A percentile compares a stretch with the other conserved stretches of the same genome.
These are phyloP conservation scores for Silurus asotus DNA, from an alignment of 2,113 vertebrate genomes.

Conservation along the genomic window DNA sequence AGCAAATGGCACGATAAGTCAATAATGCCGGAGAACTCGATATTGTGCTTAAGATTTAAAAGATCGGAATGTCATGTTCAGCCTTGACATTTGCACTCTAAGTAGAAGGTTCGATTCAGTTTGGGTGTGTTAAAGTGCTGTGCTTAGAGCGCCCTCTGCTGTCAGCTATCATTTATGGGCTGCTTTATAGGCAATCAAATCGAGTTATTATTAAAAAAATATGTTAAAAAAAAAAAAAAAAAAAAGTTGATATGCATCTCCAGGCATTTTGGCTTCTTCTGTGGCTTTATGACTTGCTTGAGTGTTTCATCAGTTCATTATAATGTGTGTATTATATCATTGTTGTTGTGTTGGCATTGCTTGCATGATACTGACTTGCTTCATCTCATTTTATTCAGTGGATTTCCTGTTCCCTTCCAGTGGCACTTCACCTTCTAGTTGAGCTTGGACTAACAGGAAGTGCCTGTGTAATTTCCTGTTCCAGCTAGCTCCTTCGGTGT, in stretches of 20 bases:
- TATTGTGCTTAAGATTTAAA: neutral
- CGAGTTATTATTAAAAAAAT: neutral
- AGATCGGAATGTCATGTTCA: neutral
- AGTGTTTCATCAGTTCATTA: slow-evolving; percentile 54
- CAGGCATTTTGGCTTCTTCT: slow-evolving; percentile 39
- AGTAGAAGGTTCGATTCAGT: neutral
- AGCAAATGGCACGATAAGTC: slow-evolving; percentile 69
- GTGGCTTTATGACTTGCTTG: slow-evolving; percentile 70
- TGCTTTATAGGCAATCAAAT: neutral
- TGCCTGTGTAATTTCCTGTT: slow-evolving; percentile 34
- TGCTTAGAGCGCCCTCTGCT: slow-evolving; percentile 62
- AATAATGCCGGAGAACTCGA: slow-evolving; percentile 25
- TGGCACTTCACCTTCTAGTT: slow-evolving; percentile 12
- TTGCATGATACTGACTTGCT: slow-evolving; percentile 57
- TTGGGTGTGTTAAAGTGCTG: neutral
- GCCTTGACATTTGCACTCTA: neutral
- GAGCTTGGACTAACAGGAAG: slow-evolving; percentile 24
- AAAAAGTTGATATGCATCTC: neutral
- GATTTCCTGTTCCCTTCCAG: slow-evolving; percentile 43
- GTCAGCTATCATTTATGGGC: slow-evolving; percentile 42
- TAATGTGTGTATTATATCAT: slow-evolving; percentile 45
- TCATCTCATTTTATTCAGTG: slow-evolving; percentile 43
- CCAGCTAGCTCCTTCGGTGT: slow-evolving; percentile 5
- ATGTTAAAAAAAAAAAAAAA: neutral
- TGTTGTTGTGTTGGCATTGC: slow-evolving; percentile 47